phyloP scores from a whole-genome alignment of 2,113 vertebrate genomes.

The Cervus canadensis region DNA sequence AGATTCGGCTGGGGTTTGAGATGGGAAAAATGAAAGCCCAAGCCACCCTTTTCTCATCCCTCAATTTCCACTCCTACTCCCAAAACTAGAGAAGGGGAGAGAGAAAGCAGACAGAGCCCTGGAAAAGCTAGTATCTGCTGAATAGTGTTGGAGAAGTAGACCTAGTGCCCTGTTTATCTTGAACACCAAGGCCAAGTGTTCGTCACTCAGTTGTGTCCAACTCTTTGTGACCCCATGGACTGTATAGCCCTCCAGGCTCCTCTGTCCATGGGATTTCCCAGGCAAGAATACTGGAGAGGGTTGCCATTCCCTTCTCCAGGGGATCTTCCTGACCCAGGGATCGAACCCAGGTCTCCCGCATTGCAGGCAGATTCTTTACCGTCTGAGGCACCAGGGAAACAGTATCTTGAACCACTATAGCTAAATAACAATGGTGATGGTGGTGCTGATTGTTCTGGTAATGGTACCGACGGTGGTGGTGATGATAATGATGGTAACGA shows the following conservation, averaged over 20 bases:
- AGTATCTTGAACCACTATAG: background rate
- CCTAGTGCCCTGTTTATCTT: background rate
- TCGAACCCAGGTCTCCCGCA: background rate
- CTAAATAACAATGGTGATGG: background rate
- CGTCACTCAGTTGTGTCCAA: background rate
- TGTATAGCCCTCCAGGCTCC: background rate
- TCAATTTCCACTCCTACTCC: background rate
- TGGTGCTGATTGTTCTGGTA: rapidly evolving
- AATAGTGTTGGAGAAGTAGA: background rate
- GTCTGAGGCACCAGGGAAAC: background rate
- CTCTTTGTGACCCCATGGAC: background rate
- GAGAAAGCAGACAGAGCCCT: background rate
- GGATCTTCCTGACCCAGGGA: background rate
- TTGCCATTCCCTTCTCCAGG: background rate
- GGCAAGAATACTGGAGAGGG: background rate
- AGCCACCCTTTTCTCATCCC: background rate
- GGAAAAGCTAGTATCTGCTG: background rate
- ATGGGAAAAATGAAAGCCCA: background rate
- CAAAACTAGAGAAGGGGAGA: background rate
- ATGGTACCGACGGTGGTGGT: rapidly evolving
- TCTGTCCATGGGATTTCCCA: background rate
- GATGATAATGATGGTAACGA: rapidly evolving
- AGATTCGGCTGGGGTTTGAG: background rate
- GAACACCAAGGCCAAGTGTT: background rate
- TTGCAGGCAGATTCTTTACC: background rate